phyloP scores from a whole-genome alignment of 2,888 invertebrate species.

The Drosophila algonquin region DNA sequence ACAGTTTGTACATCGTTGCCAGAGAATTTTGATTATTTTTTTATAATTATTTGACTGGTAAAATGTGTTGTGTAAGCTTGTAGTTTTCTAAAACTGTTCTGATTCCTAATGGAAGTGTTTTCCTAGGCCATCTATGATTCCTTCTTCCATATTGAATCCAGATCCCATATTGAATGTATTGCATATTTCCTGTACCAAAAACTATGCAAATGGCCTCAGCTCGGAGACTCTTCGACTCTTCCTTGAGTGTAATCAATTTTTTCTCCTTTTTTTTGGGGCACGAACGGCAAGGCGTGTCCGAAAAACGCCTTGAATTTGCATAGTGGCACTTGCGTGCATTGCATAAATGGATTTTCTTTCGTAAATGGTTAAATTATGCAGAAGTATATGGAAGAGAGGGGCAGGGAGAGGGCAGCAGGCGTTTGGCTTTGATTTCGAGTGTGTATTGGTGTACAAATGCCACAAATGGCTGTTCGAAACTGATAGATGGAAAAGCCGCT shows the following conservation, averaged over 20 bases:
- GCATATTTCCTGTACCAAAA: conserved; percentile 8
- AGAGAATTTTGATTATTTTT: background rate
- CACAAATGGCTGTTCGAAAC: conserved; percentile 29
- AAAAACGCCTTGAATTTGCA: conserved; percentile 38
- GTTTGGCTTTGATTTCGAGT: conserved; percentile 22
- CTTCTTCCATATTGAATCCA: no score
- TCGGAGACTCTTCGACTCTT: conserved; percentile 4
- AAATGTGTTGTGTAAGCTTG: background rate
- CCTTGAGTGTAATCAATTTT: conserved; percentile 39
- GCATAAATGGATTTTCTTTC: conserved; percentile 41
- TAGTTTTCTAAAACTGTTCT: background rate
- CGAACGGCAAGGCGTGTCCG: conserved; percentile 20
- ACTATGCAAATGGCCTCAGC: conserved; percentile 27
- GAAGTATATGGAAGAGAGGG: conserved; percentile 11
- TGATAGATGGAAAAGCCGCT: conserved; percentile 11
- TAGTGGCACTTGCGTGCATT: conserved; percentile 50
- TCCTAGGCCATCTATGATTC: background rate
- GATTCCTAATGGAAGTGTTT: background rate
- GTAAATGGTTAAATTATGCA: conserved; percentile 49
- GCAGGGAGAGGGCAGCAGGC: background rate
- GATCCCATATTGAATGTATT: background rate
- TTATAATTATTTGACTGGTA: background rate
- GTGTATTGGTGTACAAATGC: conserved; percentile 3
- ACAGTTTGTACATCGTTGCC: background rate
- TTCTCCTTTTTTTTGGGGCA: background rate